Conservation (phyloP, 2,113 vertebrate species). For the Orientallactaga bullata region DNA sequence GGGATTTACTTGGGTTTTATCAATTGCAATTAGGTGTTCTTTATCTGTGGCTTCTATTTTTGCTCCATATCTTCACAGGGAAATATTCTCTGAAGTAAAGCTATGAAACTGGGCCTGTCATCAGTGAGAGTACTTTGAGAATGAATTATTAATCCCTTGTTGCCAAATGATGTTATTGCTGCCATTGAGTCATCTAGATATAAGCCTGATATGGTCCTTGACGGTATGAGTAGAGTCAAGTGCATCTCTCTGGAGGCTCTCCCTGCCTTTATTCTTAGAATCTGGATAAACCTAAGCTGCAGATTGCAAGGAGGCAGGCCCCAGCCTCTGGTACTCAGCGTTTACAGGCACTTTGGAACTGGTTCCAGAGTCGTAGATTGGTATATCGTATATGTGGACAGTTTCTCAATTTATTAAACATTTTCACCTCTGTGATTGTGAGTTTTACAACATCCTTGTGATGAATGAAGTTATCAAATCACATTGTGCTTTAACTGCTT, state of each 20-base stretch:
- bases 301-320: not conserved
- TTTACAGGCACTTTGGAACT: not conserved
- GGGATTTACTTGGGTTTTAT: constrained; percentile 74
- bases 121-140: constrained; percentile 64
- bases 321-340: not conserved
- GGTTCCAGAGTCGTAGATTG: not conserved
- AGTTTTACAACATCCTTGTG: constrained; percentile 31
- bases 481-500: constrained; percentile 3
- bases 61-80: constrained; percentile 58
- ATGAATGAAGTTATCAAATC: constrained; percentile 19
- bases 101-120: constrained; percentile 43
- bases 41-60: constrained; percentile 78
- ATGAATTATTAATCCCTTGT: constrained; percentile 76
- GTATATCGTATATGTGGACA: not conserved
- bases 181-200: constrained; percentile 68
- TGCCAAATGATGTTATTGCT: constrained; percentile 74
- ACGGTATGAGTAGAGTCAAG: constrained; percentile 3
- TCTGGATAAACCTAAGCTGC: not conserved
- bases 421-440: constrained; percentile 1
- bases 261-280: constrained; percentile 45
- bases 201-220: constrained; percentile 8
- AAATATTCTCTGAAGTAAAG: constrained; percentile 63
- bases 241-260: not conserved
- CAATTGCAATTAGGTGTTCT: constrained; percentile 75
- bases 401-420: not conserved